phyloP scores from a whole-genome alignment of 2,797 vertebrate species.

The Gymnothorax reevesii region DNA sequence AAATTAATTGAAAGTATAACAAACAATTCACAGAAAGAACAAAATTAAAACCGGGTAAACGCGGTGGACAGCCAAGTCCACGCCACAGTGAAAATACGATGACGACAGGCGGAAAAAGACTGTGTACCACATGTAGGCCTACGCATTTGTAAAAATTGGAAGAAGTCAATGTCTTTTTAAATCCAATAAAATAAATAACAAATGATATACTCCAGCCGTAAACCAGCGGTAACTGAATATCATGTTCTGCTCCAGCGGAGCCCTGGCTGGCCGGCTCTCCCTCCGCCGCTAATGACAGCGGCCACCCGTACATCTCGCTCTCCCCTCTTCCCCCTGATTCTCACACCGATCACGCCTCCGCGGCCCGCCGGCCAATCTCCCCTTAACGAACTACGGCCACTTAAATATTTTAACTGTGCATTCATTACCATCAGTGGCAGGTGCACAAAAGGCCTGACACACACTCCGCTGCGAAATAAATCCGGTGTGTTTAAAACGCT shows the following conservation, averaged over 20 bases:
- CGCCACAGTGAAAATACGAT: not conserved
- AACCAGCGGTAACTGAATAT: not conserved
- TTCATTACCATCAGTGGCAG: slow-evolving; percentile 56
- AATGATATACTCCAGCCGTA: not conserved
- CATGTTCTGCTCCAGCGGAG: not conserved
- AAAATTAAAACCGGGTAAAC: slow-evolving; percentile 37
- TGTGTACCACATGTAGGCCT: not conserved
- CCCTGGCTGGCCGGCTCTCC: not conserved
- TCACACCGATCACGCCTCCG: slow-evolving; percentile 54
- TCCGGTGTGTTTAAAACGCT: slow-evolving; percentile 55
- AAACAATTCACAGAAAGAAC: slow-evolving; percentile 8
- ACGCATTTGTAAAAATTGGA: not conserved
- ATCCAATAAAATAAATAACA: not conserved
- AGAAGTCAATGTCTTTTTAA: not conserved
- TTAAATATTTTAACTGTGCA: slow-evolving; percentile 59
- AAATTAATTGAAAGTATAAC: slow-evolving; percentile 32
- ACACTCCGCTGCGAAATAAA: slow-evolving; percentile 49
- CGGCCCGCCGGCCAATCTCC: slow-evolving; percentile 22
- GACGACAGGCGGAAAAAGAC: not conserved
- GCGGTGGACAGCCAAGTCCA: not conserved
- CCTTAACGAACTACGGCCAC: slow-evolving; percentile 54
- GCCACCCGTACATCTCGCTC: not conserved
- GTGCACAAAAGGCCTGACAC: slow-evolving; percentile 44
- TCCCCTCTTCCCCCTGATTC: slow-evolving; percentile 47
- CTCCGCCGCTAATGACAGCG: not conserved